These are phyloP conservation scores for Patella vulgata DNA, from an alignment of 1,140 invertebrate genomes.

Conservation along the genomic window DNA sequence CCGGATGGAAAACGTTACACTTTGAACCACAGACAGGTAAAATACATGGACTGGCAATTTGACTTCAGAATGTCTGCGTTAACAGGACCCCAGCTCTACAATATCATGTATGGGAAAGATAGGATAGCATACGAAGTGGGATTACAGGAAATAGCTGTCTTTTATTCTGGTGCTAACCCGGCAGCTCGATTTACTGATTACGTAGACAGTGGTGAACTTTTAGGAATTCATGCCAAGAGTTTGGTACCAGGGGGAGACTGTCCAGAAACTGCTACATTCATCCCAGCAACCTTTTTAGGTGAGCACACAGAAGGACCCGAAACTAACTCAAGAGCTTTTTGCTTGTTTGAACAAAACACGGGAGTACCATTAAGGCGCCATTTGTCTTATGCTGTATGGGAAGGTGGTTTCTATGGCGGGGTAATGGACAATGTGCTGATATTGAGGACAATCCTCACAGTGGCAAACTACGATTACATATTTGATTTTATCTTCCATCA, in stretches of 20 bases:
- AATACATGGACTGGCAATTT: constrained; percentile 56
- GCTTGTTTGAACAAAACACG: constrained; percentile 57
- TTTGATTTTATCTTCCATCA: constrained; percentile 56
- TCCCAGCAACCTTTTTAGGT: constrained; percentile 29
- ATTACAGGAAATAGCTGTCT: constrained; percentile 47
- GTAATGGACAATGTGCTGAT: constrained; percentile 46
- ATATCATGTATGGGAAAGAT: constrained; percentile 44
- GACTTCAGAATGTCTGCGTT: constrained; percentile 46
- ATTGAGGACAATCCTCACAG: constrained; percentile 42
- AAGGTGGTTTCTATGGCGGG: constrained; percentile 44
- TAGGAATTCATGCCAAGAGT: constrained; percentile 25
- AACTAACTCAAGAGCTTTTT: constrained; percentile 33
- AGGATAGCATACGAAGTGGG: constrained; percentile 50
- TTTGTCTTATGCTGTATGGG: constrained; percentile 23
- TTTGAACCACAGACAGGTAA: constrained; percentile 38
- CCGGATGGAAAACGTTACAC: constrained; percentile 55
- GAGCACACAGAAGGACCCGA: constrained; percentile 27
- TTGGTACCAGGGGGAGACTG: constrained; percentile 45
- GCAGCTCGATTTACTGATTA: constrained; percentile 30
- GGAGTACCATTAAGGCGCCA: constrained; percentile 49
- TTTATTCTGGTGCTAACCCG: constrained; percentile 46
- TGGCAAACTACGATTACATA: constrained; percentile 59
- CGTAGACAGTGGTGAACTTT: constrained; percentile 36
- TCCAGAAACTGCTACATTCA: constrained; percentile 42
- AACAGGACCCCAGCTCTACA: constrained; percentile 43